Evolutionary conservation across 2,797 vertebrate species (phyloP).

Genomic region (Urocyon cinereoargenteus): DNA sequence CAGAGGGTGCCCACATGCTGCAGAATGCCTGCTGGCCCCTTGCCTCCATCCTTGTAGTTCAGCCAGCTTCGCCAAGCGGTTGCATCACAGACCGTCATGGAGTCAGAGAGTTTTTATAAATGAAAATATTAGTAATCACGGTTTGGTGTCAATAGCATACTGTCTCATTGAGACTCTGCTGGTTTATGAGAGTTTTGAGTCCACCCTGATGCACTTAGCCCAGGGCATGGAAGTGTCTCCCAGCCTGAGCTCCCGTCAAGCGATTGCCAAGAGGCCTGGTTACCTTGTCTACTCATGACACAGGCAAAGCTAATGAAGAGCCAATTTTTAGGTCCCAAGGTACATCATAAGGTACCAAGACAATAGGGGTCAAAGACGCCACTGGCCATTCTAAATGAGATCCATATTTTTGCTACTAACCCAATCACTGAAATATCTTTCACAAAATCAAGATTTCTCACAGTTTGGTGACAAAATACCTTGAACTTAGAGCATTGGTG

Average conservation of each 20-base stretch:
- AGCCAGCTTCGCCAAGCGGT: not conserved
- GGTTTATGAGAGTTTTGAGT: not conserved
- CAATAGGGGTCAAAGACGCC: not conserved
- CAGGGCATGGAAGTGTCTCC: not conserved
- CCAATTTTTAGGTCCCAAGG: not conserved
- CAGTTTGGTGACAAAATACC: not conserved
- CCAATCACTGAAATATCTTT: not conserved
- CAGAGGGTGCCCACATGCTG: not conserved
- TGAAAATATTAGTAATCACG: not conserved
- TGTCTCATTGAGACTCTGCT: not conserved
- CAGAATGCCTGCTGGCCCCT: not conserved
- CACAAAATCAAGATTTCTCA: conserved; percentile 28
- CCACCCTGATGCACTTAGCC: not conserved
- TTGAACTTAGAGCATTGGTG: not conserved
- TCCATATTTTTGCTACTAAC: not conserved
- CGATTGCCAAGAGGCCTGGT: not conserved
- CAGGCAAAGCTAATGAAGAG: not conserved
- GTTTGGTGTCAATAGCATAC: not conserved
- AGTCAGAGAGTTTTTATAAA: not conserved
- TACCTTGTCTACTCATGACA: not conserved
- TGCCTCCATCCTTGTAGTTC: not conserved
- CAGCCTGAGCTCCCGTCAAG: not conserved
- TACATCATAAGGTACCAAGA: not conserved
- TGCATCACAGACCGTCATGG: not conserved
- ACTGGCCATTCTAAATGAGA: not conserved